Evolutionary conservation across 2,888 invertebrate species (phyloP).

Genomic region (Hirtodrosophila histrioides): DNA sequence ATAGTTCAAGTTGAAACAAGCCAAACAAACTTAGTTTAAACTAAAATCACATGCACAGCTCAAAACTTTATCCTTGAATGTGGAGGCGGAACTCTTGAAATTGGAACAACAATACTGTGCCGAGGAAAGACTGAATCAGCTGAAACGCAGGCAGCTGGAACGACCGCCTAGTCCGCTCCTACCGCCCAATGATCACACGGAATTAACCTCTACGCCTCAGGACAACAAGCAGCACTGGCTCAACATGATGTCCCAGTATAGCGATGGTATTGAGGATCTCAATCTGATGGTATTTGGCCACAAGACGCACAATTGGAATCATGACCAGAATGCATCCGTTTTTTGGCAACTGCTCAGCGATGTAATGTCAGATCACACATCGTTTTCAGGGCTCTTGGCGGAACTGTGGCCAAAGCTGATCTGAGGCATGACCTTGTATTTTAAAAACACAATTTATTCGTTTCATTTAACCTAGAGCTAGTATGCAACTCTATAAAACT

Average conservation of each 20-base stretch:
- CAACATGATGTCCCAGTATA: slow-evolving; percentile 79
- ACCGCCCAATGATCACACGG: slow-evolving; percentile 40
- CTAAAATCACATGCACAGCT: too few species aligned
- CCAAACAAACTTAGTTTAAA: too few species aligned
- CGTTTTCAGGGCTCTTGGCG: slow-evolving; percentile 66
- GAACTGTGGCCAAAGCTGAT: slow-evolving; percentile 61
- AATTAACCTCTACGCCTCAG: slow-evolving; percentile 18
- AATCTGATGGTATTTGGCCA: slow-evolving; percentile 24
- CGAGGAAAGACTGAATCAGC: slow-evolving; percentile 71
- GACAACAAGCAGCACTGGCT: slow-evolving; percentile 72
- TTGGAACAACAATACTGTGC: slow-evolving; percentile 77
- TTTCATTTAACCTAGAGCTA: slow-evolving; percentile 7
- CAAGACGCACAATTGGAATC: slow-evolving; percentile 30
- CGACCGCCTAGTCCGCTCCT: slow-evolving; percentile 43
- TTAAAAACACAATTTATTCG: slow-evolving; percentile 6
- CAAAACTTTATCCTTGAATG: slow-evolving; percentile 56
- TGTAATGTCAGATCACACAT: slow-evolving; percentile 58
- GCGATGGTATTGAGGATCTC: slow-evolving; percentile 47
- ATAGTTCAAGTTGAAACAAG: too few species aligned
- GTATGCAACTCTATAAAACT: slow-evolving; percentile 9
- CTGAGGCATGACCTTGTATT: slow-evolving; percentile 24
- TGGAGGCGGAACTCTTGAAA: slow-evolving; percentile 80
- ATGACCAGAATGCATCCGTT: slow-evolving; percentile 50
- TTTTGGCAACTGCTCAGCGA: slow-evolving; percentile 78
- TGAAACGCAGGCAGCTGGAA: slow-evolving; percentile 52